A percentile compares a stretch with the other conserved stretches of the same genome.
These are phyloP conservation scores for Schrankia costaestrigalis DNA, from an alignment of 2,888 invertebrate genomes.

Conservation along the genomic window DNA sequence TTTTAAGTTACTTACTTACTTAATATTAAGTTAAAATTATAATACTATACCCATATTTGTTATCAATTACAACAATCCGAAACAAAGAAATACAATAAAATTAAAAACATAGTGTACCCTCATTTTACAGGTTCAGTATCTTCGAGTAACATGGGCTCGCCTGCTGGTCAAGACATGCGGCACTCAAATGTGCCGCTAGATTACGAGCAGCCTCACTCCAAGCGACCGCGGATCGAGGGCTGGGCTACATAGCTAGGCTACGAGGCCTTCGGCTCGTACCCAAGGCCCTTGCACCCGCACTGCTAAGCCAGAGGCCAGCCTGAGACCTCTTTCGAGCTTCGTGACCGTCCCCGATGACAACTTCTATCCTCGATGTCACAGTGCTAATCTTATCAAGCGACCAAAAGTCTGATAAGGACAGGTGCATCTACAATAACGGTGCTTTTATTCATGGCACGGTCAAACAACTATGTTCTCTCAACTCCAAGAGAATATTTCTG, in stretches of 20 bases:
- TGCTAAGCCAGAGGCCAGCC: constrained; percentile 53
- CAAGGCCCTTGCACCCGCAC: constrained; percentile 78
- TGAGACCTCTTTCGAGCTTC: constrained; percentile 30
- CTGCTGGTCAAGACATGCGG: constrained; percentile 80
- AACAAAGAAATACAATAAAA: constrained; percentile 7
- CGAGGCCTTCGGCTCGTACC: constrained; percentile 74
- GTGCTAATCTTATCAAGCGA: constrained; percentile 39
- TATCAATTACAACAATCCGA: constrained; percentile 4
- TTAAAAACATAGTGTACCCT: constrained; percentile 34
- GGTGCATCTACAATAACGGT: constrained; percentile 58
- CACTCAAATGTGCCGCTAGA: constrained; percentile 67
- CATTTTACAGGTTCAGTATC: constrained; percentile 86
- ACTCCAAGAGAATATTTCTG: constrained; percentile 16
- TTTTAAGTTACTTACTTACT: too few species aligned
- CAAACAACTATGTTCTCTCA: constrained; percentile 28
- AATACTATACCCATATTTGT: too few species aligned
- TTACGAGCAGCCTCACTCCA: constrained; percentile 84
- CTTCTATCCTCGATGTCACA: too few species aligned
- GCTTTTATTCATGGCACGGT: constrained; percentile 58
- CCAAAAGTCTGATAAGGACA: constrained; percentile 51
- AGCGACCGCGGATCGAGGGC: constrained; percentile 93
- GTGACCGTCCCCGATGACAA: constrained; percentile 30
- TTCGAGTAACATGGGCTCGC: constrained; percentile 90
- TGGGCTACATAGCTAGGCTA: constrained; percentile 92
- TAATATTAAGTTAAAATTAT: too few species aligned